A percentile compares a stretch with the other conserved stretches of the same genome.
Conservation (phyloP, 2,113 vertebrate species). For the Anthoscopus minutus region DNA sequence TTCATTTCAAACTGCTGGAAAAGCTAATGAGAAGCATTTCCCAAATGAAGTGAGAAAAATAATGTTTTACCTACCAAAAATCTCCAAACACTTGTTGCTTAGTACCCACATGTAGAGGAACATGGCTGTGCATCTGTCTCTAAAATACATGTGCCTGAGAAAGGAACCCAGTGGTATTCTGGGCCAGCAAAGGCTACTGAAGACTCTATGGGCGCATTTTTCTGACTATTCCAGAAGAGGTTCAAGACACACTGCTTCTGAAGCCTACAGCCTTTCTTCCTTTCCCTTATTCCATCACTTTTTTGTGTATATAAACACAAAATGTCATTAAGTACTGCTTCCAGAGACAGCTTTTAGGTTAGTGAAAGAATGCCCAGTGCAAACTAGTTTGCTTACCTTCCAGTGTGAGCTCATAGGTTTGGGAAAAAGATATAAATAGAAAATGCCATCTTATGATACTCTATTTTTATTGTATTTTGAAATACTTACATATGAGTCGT, state of each 20-base stretch:
- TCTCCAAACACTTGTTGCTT: neutral
- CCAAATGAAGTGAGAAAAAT: neutral
- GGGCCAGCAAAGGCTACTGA: neutral
- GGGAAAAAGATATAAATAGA: neutral
- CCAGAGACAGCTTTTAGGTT: neutral
- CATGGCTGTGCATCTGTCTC: neutral
- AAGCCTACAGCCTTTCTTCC: neutral
- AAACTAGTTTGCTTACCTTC: neutral
- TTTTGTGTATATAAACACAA: neutral
- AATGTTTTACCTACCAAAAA: neutral
- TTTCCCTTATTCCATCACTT: neutral
- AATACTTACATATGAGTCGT: neutral
- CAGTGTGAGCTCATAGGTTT: neutral
- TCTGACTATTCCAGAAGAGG: neutral
- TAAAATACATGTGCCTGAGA: neutral
- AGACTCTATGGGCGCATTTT: neutral
- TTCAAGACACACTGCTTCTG: neutral
- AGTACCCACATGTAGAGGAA: neutral
- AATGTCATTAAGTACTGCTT: neutral
- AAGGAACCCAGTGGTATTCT: neutral
- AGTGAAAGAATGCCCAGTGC: neutral
- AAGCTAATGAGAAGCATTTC: neutral
- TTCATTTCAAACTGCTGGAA: neutral
- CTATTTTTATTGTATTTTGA: neutral
- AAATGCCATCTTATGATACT: neutral